phyloP scores from a whole-genome alignment of 30 jellyfish, hydroid and myxozoan genomes.

The Clytia hemisphaerica region DNA sequence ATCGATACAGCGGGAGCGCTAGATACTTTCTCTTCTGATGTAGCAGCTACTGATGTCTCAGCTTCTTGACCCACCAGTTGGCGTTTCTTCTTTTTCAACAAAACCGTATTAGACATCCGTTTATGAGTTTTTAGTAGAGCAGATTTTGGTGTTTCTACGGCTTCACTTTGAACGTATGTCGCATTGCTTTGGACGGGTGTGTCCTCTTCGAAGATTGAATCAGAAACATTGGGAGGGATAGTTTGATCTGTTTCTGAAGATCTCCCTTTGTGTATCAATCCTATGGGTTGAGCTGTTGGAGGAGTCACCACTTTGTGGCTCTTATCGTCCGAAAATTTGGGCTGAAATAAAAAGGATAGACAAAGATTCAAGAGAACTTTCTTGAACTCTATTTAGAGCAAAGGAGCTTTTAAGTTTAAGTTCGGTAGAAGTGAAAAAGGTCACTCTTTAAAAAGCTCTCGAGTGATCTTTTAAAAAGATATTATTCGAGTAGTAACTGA shows the following conservation, averaged over 20 bases:
- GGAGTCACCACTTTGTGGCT: conserved; percentile 27
- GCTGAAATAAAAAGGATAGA: conserved; percentile 10
- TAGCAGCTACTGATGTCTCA: background rate
- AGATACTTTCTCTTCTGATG: no score
- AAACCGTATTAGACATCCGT: conserved; percentile 7
- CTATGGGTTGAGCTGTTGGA: conserved; percentile 28
- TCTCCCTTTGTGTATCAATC: background rate
- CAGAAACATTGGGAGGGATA: background rate
- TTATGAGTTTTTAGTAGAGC: background rate
- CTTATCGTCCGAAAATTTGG: conserved; percentile 29
- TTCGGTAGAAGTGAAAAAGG: no score
- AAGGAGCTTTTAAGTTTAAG: no score
- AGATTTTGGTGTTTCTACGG: conserved; percentile 30
- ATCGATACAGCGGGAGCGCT: background rate
- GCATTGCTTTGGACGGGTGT: background rate
- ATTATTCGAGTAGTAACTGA: no score
- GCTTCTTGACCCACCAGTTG: background rate
- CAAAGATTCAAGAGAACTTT: no score
- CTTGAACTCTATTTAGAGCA: no score
- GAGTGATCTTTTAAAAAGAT: no score
- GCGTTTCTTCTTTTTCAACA: background rate
- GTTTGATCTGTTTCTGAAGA: conserved; percentile 16
- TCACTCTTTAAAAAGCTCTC: no score
- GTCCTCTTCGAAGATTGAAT: background rate
- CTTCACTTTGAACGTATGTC: background rate